phyloP scores from a whole-genome alignment of 2,888 invertebrate genomes.

The Metellina segmentata region DNA sequence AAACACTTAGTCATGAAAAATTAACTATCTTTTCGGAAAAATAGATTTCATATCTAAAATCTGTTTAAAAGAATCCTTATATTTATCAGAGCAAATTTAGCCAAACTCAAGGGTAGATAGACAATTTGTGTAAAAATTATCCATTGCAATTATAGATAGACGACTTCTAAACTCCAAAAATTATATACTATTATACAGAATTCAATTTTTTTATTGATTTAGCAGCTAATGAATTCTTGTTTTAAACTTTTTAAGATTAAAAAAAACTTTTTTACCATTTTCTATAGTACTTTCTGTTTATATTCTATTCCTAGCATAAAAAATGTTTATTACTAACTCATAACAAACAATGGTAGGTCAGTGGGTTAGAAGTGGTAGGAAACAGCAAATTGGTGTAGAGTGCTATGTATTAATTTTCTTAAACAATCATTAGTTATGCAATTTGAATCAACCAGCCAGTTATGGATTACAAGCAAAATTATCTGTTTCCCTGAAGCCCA shows the following conservation, averaged over 20 bases:
- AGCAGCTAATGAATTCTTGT: not conserved
- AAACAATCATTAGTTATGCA: not conserved
- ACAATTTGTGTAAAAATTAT: not conserved
- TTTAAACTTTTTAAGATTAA: no score
- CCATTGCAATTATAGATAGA: not conserved
- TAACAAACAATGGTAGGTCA: slow-evolving; percentile 36
- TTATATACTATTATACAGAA: not conserved
- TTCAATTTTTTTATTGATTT: not conserved
- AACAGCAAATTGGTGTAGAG: slow-evolving; percentile 55
- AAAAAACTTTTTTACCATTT: not conserved
- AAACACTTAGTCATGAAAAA: no score
- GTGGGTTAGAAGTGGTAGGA: slow-evolving; percentile 22
- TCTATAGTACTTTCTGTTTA: not conserved
- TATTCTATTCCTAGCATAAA: not conserved
- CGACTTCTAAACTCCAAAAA: not conserved
- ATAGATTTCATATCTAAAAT: no score
- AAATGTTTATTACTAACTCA: not conserved
- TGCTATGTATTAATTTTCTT: slow-evolving; percentile 30
- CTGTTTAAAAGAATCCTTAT: no score
- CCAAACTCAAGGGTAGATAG: no score
- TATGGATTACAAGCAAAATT: not conserved
- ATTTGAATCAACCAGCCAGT: not conserved
- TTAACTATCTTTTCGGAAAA: no score
- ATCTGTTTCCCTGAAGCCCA: not conserved
- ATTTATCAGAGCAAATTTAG: no score